Evolutionary conservation across 2,888 invertebrate genomes (phyloP), one percentile per base, ranked within the genome.

Genomic region (Caenorhabditis zanzibari): DNA sequence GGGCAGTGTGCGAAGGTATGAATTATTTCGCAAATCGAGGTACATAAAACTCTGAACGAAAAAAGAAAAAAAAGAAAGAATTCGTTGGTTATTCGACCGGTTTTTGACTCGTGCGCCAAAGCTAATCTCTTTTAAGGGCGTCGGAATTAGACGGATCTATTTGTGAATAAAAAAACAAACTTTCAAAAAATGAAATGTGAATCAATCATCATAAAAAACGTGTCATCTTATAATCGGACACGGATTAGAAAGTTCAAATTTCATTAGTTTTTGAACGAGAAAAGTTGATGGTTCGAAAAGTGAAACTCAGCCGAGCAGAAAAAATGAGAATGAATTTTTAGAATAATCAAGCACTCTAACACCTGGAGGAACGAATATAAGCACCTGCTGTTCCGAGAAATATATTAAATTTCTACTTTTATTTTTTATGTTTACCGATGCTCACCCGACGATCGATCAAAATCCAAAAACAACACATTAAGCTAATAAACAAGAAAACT

Each of bases 71-170:
- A 59, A 10, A 12, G 38, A 71, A 64, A 66, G 49, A 63, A 26
- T 63, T 61, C 58, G 76, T 71, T 79, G 71, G 79, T 71, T 79
- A 79, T 79, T 71, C 71, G 56, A 79, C 79, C 71, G 63, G 71
- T 71, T 79, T 71, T 54, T 54, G 63, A 77, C 28, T 69, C 22
- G 38, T 9, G 2, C 28, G 63, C 22, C 35, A 63, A 77, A 73
- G 59, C 73, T 66, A 59, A 80, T 72, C 68, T 73, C 35, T 47
- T 54, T 32, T 47, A 38, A 61, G 54, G 68, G 47, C 71, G 72
- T 35, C 38, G 32, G 64, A 58, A 66, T 80, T 79, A 71, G 69
- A 10, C 26, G 64, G 52, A 64, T 64, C n/a, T 47, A 47, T 64
- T 64, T 24, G 63, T 9, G n/a, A 35, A 68, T 56, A 24, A 28